These are phyloP conservation scores for Planiliza haematocheilus DNA, from an alignment of 2,113 vertebrate genomes.

Conservation along the genomic window DNA sequence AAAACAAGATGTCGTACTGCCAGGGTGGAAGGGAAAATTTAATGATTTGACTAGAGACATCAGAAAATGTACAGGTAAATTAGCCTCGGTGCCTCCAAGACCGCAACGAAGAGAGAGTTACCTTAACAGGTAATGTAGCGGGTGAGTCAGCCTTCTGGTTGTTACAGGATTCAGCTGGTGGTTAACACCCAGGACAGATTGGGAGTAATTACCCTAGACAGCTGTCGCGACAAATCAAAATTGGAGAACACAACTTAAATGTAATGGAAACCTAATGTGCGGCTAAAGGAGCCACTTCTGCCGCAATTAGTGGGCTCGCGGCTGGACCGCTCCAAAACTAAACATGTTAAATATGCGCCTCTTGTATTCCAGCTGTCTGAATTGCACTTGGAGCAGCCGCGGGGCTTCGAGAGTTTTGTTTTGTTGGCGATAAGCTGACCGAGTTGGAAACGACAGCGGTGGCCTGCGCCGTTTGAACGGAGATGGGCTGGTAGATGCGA, in stretches of 20 bases:
- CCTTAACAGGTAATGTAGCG: not conserved
- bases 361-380: not conserved
- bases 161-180: not conserved
- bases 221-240: not conserved
- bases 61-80: not conserved
- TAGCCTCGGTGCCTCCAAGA: not conserved
- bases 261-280: not conserved
- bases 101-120: not conserved
- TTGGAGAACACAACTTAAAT: not conserved
- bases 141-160: not conserved
- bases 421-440: conserved; percentile 16
- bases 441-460: conserved; percentile 19
- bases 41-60: too few relatives aligned
- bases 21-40: too few relatives aligned
- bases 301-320: not conserved
- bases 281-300: conserved; percentile 7
- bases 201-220: not conserved
- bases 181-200: not conserved
- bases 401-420: conserved; percentile 28
- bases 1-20: too few relatives aligned
- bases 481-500: conserved; percentile 46
- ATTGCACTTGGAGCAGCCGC: not conserved
- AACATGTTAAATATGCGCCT: not conserved
- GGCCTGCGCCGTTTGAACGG: conserved; percentile 40
- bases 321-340: not conserved